These are phyloP conservation scores for Caenorhabditis doughertyi DNA, from an alignment of 2,888 invertebrate genomes.

Conservation along the genomic window DNA sequence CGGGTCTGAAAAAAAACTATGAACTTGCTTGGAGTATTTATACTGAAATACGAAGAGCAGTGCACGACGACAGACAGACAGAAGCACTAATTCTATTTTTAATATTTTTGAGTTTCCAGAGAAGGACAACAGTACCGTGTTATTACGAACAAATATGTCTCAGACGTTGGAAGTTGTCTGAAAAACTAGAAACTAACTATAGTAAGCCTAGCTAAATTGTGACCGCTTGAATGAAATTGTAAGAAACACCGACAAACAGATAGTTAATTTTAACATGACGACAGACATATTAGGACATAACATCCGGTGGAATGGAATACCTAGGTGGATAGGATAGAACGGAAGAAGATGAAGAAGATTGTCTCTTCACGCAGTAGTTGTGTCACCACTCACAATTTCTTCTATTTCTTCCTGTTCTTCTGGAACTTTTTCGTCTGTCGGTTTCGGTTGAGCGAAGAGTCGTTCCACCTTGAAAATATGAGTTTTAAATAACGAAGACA, in stretches of 20 bases:
- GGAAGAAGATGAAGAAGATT: conserved; percentile 41
- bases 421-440: conserved; percentile 46
- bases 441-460: conserved; percentile 55
- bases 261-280: background rate
- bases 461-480: conserved; percentile 59
- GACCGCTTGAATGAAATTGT: background rate
- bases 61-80: background rate
- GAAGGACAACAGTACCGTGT: too few relatives aligned
- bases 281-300: conserved; percentile 8
- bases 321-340: conserved; percentile 38
- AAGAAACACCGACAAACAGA: background rate
- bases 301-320: conserved; percentile 28
- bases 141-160: too few relatives aligned
- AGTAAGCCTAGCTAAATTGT: background rate
- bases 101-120: too few relatives aligned
- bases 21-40: background rate
- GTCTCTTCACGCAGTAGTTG: conserved; percentile 32
- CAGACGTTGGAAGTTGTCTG: too few relatives aligned
- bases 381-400: conserved; percentile 64
- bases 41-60: background rate
- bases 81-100: background rate
- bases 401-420: conserved; percentile 58
- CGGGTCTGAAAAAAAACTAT: conserved; percentile 55
- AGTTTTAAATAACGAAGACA: background rate
- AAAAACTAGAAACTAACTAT: too few relatives aligned